Percentiles rank a stretch among this genome's conserved stretches.
Conservation (phyloP, 92 coral and sea anemone species). For the Actinostola sp. region DNA sequence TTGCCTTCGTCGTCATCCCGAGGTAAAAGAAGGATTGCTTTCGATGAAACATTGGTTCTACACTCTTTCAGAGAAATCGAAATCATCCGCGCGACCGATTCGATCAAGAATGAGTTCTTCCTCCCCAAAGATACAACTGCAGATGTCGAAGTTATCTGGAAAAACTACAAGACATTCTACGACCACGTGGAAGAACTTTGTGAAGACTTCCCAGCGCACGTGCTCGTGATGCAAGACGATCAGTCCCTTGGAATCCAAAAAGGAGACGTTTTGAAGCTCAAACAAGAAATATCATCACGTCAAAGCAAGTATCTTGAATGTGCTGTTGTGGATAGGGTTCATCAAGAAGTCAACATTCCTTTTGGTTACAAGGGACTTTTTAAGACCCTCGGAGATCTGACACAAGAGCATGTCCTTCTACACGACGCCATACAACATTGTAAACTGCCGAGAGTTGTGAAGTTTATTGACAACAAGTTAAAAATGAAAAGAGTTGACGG, state of each 20-base stretch:
- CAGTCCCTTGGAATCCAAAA: conserved; percentile 18
- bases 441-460: conserved; percentile 22
- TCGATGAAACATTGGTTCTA: conserved; percentile 6
- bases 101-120: conserved; percentile 6
- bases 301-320: conserved; percentile 14
- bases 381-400: conserved; percentile 29
- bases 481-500: conserved; percentile 12
- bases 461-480: conserved; percentile 16
- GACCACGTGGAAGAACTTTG: conserved; percentile 13
- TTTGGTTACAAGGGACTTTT: conserved; percentile 24
- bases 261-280: conserved; percentile 43
- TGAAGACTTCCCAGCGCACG: conserved; percentile 19
- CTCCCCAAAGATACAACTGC: conserved; percentile 17
- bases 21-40: neutral
- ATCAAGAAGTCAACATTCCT: conserved; percentile 3
- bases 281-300: neutral
- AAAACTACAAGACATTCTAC: conserved; percentile 17
- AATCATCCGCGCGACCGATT: conserved; percentile 24
- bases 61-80: neutral
- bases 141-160: conserved; percentile 23
- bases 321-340: neutral
- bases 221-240: conserved; percentile 9
- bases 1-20: neutral
- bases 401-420: conserved; percentile 3
- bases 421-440: conserved; percentile 12